Evolutionary conservation across 1,140 invertebrate genomes (phyloP).

Genomic region (Lucilia sericata): DNA sequence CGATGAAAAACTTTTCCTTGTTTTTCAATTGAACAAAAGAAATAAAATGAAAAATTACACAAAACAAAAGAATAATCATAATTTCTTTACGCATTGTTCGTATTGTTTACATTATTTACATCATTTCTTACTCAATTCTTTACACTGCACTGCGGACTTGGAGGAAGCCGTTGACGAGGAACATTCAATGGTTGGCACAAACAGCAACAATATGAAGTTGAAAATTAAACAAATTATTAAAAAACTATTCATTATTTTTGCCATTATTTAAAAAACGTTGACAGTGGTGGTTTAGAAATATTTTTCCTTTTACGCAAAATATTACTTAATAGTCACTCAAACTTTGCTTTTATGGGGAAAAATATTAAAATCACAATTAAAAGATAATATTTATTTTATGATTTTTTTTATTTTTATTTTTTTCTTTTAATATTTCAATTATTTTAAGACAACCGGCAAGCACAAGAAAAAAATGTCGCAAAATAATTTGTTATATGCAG

Average conservation of each 20-base stretch:
- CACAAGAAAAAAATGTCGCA: not conserved
- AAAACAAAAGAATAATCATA: too few relatives aligned
- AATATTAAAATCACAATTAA: not conserved
- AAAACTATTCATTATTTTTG: slow-evolving; percentile 13
- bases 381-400: slow-evolving; percentile 8
- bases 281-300: too few relatives aligned
- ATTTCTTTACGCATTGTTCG: not conserved
- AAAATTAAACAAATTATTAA: slow-evolving; percentile 28
- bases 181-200: not conserved
- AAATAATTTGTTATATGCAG: not conserved
- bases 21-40: not conserved
- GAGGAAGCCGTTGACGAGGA: not conserved
- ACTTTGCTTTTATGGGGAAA: too few relatives aligned
- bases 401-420: not conserved
- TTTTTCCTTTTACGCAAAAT: not conserved
- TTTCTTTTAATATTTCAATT: slow-evolving; percentile 15
- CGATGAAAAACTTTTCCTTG: not conserved
- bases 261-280: not conserved
- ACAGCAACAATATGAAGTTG: not conserved
- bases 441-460: slow-evolving; percentile 9
- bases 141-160: not conserved
- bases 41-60: not conserved
- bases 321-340: not conserved
- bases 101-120: not conserved
- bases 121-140: slow-evolving; percentile 46